A percentile compares a stretch with the other conserved stretches of the same genome.
Conservation (phyloP, 1,140 invertebrate species). For the Atta colombica region DNA sequence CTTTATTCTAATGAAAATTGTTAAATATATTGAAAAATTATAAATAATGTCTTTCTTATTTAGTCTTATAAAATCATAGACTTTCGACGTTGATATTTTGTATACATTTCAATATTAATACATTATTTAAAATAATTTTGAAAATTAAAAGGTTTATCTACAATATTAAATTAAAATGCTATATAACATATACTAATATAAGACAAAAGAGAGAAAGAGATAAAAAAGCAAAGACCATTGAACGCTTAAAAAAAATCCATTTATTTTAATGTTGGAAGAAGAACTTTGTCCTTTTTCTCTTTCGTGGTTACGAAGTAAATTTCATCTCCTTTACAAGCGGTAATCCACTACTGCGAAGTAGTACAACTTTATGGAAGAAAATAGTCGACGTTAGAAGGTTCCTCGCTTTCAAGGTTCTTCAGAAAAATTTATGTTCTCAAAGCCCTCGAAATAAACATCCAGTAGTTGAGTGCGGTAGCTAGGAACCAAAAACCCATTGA, state of each 20-base stretch:
- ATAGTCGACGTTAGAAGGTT: conserved; percentile 43
- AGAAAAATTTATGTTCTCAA: conserved; percentile 68
- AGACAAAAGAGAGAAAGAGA: neutral
- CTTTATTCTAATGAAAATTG: too few relatives aligned
- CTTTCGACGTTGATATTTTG: neutral
- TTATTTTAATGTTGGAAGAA: conserved; percentile 34
- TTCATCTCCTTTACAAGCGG: conserved; percentile 50
- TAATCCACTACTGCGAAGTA: conserved; percentile 42
- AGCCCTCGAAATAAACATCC: conserved; percentile 66
- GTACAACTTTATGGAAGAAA: conserved; percentile 59
- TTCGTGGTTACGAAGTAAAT: conserved; percentile 32
- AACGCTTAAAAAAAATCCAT: conserved; percentile 11
- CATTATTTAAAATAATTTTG: neutral
- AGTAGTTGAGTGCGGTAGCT: conserved; percentile 55
- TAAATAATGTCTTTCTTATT: too few relatives aligned
- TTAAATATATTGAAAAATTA: too few relatives aligned
- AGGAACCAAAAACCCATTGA: conserved; percentile 51
- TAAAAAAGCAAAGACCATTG: neutral
- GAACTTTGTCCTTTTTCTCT: conserved; percentile 1
- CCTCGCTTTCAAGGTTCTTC: conserved; percentile 17
- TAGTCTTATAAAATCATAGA: too few relatives aligned
- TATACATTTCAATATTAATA: conserved; percentile 5
- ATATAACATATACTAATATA: neutral
- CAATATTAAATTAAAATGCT: neutral
- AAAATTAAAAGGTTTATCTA: neutral